Percentiles rank a stretch among this genome's conserved stretches.
Conservation (phyloP, 2,113 vertebrate genomes). For the Osmerus eperlanus region DNA sequence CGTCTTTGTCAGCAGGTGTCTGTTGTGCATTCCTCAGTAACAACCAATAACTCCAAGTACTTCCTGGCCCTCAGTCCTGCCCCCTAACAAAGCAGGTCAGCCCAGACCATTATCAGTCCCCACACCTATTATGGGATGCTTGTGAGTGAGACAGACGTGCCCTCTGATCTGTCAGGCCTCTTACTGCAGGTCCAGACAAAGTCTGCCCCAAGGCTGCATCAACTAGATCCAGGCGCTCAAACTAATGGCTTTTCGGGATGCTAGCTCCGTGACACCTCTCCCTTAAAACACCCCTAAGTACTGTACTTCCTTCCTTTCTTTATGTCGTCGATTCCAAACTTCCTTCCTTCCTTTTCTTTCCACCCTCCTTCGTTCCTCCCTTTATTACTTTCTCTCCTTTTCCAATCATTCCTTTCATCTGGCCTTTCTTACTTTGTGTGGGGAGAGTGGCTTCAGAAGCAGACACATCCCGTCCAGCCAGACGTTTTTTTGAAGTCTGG, state of each 20-base stretch:
- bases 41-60: not conserved
- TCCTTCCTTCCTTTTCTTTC: too few relatives aligned
- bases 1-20: not conserved
- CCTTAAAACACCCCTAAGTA: not conserved
- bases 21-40: slow-evolving; percentile 12
- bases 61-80: not conserved
- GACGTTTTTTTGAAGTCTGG: too few relatives aligned
- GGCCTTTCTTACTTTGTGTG: too few relatives aligned
- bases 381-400: too few relatives aligned
- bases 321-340: too few relatives aligned
- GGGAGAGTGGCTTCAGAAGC: too few relatives aligned
- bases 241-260: slow-evolving; percentile 16
- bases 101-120: slow-evolving; percentile 16
- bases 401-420: too few relatives aligned
- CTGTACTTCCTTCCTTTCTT: not conserved
- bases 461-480: too few relatives aligned
- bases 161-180: slow-evolving; percentile 10
- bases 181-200: slow-evolving; percentile 13
- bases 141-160: slow-evolving; percentile 5
- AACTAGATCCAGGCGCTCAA: slow-evolving; percentile 1
- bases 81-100: slow-evolving; percentile 24
- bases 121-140: slow-evolving; percentile 6
- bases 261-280: not conserved
- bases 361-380: too few relatives aligned
- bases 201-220: not conserved